These are phyloP conservation scores for Xerus inauris DNA, from an alignment of 2,113 vertebrate species.

Conservation along the genomic window DNA sequence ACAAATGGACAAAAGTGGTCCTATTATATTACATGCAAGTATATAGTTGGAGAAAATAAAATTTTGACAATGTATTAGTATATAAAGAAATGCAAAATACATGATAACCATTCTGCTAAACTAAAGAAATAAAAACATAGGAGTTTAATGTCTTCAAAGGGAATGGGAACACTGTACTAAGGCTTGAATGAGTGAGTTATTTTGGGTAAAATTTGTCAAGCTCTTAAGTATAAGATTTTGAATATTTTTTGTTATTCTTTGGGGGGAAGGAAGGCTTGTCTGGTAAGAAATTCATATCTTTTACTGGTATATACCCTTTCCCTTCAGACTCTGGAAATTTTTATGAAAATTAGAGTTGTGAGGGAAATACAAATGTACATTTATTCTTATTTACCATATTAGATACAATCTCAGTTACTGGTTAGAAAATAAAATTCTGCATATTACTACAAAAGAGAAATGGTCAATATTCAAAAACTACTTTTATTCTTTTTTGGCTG, in stretches of 20 bases:
- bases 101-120: neutral
- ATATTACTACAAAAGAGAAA: neutral
- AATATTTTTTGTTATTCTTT: neutral
- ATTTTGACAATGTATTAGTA: neutral
- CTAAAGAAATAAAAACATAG: neutral
- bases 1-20: neutral
- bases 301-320: neutral
- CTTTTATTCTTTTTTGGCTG: neutral
- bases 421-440: slow-evolving; percentile 4
- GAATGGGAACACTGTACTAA: neutral
- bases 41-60: neutral
- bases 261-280: neutral
- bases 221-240: neutral
- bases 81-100: neutral
- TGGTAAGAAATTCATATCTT: neutral
- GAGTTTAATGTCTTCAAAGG: neutral
- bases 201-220: neutral
- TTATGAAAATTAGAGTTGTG: neutral
- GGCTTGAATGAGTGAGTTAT: neutral
- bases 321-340: neutral
- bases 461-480: neutral
- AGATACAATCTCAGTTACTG: neutral
- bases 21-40: neutral
- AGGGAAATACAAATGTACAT: neutral
- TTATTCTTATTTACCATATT: neutral